Evolutionary conservation across 1,140 invertebrate genomes (phyloP).

Genomic region (Diorhabda carinulata): DNA sequence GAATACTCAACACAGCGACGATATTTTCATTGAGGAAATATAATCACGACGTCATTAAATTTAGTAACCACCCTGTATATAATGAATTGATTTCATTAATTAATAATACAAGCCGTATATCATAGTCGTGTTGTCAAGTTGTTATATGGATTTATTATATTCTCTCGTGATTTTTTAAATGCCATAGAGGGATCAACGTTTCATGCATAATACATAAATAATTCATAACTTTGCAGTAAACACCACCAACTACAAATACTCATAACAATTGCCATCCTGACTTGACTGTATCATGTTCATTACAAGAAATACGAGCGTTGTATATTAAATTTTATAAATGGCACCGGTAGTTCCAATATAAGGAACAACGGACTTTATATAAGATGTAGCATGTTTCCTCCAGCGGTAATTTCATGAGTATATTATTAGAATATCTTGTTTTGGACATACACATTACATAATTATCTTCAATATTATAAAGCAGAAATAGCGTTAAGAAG

Average conservation of each 20-base stretch:
- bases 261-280: slow-evolving; percentile 11
- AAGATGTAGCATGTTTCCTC: not conserved
- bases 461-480: too few relatives aligned
- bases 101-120: not conserved
- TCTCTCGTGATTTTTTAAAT: slow-evolving; percentile 6
- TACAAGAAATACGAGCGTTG: slow-evolving; percentile 8
- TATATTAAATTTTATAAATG: slow-evolving; percentile 1
- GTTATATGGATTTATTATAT: not conserved
- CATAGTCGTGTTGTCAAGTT: not conserved
- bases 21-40: too few relatives aligned
- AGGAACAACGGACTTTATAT: not conserved
- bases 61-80: not conserved
- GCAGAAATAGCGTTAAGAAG: too few relatives aligned
- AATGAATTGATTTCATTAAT: not conserved
- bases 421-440: too few relatives aligned
- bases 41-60: too few relatives aligned
- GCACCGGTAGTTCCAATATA: not conserved
- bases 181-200: slow-evolving; percentile 12
- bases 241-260: slow-evolving; percentile 9
- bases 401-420: too few relatives aligned
- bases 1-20: too few relatives aligned
- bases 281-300: slow-evolving; percentile 11
- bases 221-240: slow-evolving; percentile 12
- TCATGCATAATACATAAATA: slow-evolving; percentile 10
- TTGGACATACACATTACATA: too few relatives aligned